Percentiles rank a stretch among this genome's conserved stretches.
Conservation (phyloP, 1,140 invertebrate genomes). For the Drosophila serrata region DNA sequence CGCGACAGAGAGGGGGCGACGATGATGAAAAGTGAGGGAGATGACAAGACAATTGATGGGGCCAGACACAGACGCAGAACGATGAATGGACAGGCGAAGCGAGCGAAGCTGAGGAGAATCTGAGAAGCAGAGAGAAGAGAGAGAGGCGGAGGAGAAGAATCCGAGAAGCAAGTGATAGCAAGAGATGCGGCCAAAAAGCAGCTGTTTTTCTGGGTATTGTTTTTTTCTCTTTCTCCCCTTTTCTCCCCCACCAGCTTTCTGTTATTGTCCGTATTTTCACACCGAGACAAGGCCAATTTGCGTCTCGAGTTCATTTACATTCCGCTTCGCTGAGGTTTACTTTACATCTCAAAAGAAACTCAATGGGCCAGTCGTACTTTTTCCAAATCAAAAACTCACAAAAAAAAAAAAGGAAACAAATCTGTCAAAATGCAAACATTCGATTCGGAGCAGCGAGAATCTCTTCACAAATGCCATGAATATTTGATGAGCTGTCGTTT, state of each 20-base stretch:
- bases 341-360: slow-evolving; percentile 33
- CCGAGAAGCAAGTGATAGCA: slow-evolving; percentile 34
- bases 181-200: slow-evolving; percentile 57
- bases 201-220: slow-evolving; percentile 49
- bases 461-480: slow-evolving; percentile 36
- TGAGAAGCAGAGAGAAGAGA: slow-evolving; percentile 2
- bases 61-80: slow-evolving; percentile 58
- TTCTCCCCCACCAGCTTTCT: slow-evolving; percentile 15
- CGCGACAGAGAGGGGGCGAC: slow-evolving; percentile 20
- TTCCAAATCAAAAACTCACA: not conserved
- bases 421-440: slow-evolving; percentile 43
- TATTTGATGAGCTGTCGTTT: slow-evolving; percentile 54
- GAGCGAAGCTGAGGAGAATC: too few relatives aligned
- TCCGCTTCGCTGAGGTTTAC: slow-evolving; percentile 35
- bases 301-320: slow-evolving; percentile 59
- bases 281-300: slow-evolving; percentile 55
- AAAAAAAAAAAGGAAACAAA: slow-evolving; percentile 9
- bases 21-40: slow-evolving; percentile 37
- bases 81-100: slow-evolving; percentile 45
- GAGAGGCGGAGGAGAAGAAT: slow-evolving; percentile 6
- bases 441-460: slow-evolving; percentile 23
- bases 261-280: slow-evolving; percentile 49
- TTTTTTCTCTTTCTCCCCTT: slow-evolving; percentile 6
- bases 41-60: slow-evolving; percentile 80
- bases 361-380: slow-evolving; percentile 20